These are phyloP conservation scores for Trypoxylon attenuatum DNA, from an alignment of 2,888 invertebrate genomes.

Conservation along the genomic window DNA sequence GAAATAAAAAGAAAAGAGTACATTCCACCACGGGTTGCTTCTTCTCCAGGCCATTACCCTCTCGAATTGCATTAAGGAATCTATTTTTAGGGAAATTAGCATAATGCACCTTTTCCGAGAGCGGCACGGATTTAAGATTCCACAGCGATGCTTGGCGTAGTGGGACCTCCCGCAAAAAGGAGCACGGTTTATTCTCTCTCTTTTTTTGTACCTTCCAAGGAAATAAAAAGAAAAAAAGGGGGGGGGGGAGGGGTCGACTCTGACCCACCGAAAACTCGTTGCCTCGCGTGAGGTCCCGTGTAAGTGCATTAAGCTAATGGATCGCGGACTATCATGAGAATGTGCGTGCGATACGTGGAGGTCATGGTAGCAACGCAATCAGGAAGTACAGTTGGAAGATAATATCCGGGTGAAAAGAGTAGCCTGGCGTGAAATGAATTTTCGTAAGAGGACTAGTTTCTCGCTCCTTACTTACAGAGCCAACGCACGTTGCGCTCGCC, in stretches of 20 bases:
- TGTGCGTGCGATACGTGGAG: background rate
- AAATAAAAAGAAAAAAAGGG: background rate
- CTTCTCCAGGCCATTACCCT: no score
- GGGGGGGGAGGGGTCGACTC: no score
- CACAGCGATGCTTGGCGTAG: no score
- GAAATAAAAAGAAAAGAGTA: no score
- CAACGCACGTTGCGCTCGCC: conserved; percentile 35
- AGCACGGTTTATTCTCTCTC: no score
- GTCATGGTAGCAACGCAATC: conserved; percentile 13
- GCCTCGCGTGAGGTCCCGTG: background rate
- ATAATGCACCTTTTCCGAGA: no score
- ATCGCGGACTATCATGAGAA: background rate
- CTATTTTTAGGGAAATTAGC: no score
- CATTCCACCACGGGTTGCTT: no score
- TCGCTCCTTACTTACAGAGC: conserved; percentile 17
- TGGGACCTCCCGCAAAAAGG: no score
- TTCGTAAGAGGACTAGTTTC: no score
- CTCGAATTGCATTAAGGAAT: no score
- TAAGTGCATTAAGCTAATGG: conserved; percentile 8
- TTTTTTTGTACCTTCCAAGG: background rate
- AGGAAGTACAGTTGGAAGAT: conserved; percentile 27
- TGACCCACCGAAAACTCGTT: background rate
- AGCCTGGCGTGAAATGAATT: conserved; percentile 35
- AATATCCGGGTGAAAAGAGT: conserved; percentile 24
- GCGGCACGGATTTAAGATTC: no score